Conservation (phyloP, 2,888 invertebrate genomes). For the Seladonia tumulorum region DNA sequence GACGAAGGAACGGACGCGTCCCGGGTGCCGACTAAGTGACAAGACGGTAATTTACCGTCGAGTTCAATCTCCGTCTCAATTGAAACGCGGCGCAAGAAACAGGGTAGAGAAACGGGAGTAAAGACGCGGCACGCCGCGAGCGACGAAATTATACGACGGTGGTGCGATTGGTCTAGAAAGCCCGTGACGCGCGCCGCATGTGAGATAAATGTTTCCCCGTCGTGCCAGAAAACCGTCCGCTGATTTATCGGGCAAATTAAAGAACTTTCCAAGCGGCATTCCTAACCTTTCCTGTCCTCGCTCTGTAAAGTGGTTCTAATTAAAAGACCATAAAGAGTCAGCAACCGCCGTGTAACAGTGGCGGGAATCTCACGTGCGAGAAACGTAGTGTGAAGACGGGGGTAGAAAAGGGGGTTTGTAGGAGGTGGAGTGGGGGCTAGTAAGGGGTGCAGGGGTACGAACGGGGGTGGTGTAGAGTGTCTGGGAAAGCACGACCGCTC, state of each 20-base stretch:
- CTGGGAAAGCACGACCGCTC: slow-evolving; percentile 79
- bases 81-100: neutral
- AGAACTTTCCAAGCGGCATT: slow-evolving; percentile 78
- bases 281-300: slow-evolving; percentile 71
- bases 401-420: neutral
- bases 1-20: neutral
- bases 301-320: slow-evolving; percentile 80
- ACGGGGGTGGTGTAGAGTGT: slow-evolving; percentile 72
- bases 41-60: slow-evolving; percentile 2
- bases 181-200: slow-evolving; percentile 55
- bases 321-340: slow-evolving; percentile 80
- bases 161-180: slow-evolving; percentile 57
- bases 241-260: slow-evolving; percentile 80
- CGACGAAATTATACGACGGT: slow-evolving; percentile 52
- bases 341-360: slow-evolving; percentile 75
- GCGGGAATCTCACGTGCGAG: slow-evolving; percentile 72
- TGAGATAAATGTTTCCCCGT: slow-evolving; percentile 67
- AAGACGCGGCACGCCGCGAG: slow-evolving; percentile 25
- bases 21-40: neutral
- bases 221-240: slow-evolving; percentile 59
- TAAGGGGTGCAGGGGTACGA: neutral
- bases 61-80: neutral
- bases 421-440: neutral
- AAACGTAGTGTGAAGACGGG: slow-evolving; percentile 22
- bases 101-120: neutral